Evolutionary conservation across 2,888 invertebrate genomes (phyloP).

Genomic region (Trimorus sp.): DNA sequence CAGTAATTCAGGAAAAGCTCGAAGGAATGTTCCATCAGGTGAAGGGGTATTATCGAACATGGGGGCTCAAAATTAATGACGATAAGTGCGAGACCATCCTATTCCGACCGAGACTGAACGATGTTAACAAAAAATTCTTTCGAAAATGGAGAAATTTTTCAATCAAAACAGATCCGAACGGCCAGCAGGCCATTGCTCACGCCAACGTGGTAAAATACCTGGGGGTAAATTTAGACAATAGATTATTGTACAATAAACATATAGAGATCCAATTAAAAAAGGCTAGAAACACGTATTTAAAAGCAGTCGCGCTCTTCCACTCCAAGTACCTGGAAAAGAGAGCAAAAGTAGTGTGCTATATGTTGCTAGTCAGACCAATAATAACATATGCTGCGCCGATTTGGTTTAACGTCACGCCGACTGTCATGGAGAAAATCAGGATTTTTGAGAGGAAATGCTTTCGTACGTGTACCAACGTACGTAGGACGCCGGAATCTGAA

Average conservation of each 20-base stretch:
- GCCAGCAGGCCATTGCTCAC: conserved; percentile 5
- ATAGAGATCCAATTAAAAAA: conserved; percentile 54
- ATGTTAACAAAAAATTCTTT: conserved; percentile 6
- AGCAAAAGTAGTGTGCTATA: conserved; percentile 58
- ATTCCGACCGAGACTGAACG: conserved; percentile 33
- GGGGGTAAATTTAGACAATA: conserved; percentile 56
- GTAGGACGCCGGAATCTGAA: no score
- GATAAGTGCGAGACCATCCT: conserved; percentile 56
- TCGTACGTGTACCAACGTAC: conserved; percentile 24
- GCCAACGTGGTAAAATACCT: conserved; percentile 62
- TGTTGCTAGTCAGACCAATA: conserved; percentile 55
- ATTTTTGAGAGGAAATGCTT: conserved; percentile 44
- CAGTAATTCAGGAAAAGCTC: conserved; percentile 11
- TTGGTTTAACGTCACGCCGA: conserved; percentile 40
- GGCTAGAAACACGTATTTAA: conserved; percentile 59
- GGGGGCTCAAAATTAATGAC: conserved; percentile 49
- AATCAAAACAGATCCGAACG: conserved; percentile 7
- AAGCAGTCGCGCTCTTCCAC: conserved; percentile 50
- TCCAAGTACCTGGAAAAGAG: conserved; percentile 37
- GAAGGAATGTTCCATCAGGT: conserved; percentile 41
- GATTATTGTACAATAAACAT: conserved; percentile 43
- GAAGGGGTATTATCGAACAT: conserved; percentile 38
- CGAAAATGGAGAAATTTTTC: conserved; percentile 25
- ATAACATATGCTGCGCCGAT: conserved; percentile 54
- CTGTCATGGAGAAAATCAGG: conserved; percentile 49